Conservation (phyloP, 2,113 vertebrate genomes). For the Taxidea taxus region DNA sequence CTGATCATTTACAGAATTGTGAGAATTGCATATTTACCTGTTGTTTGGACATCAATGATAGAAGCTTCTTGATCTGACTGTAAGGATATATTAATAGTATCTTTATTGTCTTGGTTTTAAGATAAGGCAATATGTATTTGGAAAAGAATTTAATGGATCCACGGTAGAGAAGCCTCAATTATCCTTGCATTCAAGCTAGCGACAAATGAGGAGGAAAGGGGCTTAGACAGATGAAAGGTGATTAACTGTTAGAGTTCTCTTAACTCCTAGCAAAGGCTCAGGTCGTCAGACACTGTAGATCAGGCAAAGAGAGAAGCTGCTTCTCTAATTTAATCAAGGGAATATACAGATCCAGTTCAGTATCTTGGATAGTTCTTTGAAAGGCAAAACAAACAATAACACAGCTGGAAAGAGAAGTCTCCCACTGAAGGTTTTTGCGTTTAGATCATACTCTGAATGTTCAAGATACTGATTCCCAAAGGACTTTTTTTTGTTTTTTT, state of each 20-base stretch:
- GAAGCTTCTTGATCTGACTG: not conserved
- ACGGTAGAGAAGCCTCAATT: not conserved
- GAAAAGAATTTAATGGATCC: not conserved
- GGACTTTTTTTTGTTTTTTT: not conserved
- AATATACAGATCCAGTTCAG: not conserved
- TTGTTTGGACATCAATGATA: not conserved
- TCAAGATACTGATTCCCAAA: not conserved
- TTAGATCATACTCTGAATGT: not conserved
- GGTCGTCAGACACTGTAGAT: not conserved
- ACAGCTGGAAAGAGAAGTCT: not conserved
- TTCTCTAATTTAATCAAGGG: not conserved
- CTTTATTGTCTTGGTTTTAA: not conserved
- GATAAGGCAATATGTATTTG: not conserved
- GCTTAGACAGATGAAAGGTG: not conserved
- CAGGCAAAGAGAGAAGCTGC: not conserved
- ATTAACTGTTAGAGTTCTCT: not conserved
- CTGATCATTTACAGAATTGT: not conserved
- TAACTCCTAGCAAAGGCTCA: not conserved
- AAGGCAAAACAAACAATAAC: constrained; percentile 1
- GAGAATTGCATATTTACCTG: not conserved
- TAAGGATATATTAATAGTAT: not conserved
- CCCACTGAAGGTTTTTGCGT: not conserved
- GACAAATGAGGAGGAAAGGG: not conserved
- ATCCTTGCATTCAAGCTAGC: not conserved
- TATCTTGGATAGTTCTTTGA: not conserved